Percentiles rank a stretch among this genome's conserved stretches.
Evolutionary conservation across 2,113 vertebrate genomes (phyloP).

Genomic region (Sturnus vulgaris): DNA sequence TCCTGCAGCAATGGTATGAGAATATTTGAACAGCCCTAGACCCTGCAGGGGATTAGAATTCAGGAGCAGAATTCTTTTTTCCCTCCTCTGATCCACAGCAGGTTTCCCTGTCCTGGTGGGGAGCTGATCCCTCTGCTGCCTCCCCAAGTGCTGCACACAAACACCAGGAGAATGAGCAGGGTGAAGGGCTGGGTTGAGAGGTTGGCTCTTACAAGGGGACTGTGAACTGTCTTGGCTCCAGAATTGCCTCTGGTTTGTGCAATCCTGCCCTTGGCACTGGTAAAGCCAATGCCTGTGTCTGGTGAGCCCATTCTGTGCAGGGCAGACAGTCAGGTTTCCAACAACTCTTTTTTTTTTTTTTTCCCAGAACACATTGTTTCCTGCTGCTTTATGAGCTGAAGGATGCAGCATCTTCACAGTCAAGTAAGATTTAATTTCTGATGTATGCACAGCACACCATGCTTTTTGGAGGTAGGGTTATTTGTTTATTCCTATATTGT

Average conservation of each 20-base stretch:
- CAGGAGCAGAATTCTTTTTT: not conserved
- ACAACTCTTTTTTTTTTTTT: not conserved
- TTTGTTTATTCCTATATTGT: not conserved
- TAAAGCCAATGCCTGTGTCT: not conserved
- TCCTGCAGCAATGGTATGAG: not conserved
- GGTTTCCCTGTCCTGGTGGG: not conserved
- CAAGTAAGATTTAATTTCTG: not conserved
- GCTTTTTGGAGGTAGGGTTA: not conserved
- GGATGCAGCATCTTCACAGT: not conserved
- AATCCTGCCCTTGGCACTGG: not conserved
- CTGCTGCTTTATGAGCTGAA: not conserved
- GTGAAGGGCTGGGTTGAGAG: not conserved
- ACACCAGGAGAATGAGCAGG: not conserved
- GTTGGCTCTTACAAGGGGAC: accelerated
- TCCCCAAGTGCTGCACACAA: accelerated
- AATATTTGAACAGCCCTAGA: not conserved
- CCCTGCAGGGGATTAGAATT: not conserved
- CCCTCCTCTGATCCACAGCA: not conserved
- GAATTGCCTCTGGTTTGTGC: not conserved
- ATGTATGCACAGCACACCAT: not conserved
- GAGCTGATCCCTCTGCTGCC: not conserved
- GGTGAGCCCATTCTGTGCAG: not conserved
- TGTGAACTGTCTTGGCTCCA: not conserved
- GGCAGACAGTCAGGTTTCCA: not conserved
- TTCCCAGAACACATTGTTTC: not conserved